Conservation (phyloP, 2,888 invertebrate species). For the Lycocerus yunnanus region DNA sequence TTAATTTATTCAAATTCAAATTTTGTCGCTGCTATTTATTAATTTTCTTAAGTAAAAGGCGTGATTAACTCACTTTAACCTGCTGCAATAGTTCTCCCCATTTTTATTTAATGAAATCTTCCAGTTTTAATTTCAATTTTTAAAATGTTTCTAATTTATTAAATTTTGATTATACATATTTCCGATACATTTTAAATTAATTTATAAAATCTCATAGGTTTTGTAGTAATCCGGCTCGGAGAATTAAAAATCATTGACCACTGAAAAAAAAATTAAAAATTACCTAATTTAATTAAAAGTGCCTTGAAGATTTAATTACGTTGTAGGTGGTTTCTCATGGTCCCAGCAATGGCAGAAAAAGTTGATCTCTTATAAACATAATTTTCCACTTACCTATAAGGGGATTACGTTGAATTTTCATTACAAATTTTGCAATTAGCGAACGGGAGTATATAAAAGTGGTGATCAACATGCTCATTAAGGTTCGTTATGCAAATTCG, state of each 20-base stretch:
- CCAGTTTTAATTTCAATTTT: too few relatives aligned
- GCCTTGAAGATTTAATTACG: not conserved
- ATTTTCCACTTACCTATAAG: not conserved
- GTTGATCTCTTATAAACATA: not conserved
- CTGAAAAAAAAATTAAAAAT: too few relatives aligned
- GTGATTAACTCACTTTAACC: too few relatives aligned
- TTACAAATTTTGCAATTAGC: conserved; percentile 29
- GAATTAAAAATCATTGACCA: not conserved
- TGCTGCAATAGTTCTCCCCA: too few relatives aligned
- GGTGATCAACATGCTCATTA: conserved; percentile 25
- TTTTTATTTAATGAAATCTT: too few relatives aligned
- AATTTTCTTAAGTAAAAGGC: too few relatives aligned
- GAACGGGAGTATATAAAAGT: conserved; percentile 17
- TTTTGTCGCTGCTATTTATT: too few relatives aligned
- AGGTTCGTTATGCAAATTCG: conserved; percentile 30
- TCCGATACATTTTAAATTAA: too few relatives aligned
- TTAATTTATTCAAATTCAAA: too few relatives aligned
- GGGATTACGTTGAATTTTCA: conserved; percentile 2
- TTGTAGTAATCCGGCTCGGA: not conserved
- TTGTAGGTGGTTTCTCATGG: not conserved
- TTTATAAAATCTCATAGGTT: not conserved
- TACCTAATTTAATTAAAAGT: not conserved
- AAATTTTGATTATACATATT: too few relatives aligned
- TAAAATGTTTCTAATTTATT: too few relatives aligned
- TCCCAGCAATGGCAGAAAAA: not conserved